Base-by-base conservation (phyloP, 37 sponge, comb jelly and placozoan genomes). In the Crambe crambe region DNA sequence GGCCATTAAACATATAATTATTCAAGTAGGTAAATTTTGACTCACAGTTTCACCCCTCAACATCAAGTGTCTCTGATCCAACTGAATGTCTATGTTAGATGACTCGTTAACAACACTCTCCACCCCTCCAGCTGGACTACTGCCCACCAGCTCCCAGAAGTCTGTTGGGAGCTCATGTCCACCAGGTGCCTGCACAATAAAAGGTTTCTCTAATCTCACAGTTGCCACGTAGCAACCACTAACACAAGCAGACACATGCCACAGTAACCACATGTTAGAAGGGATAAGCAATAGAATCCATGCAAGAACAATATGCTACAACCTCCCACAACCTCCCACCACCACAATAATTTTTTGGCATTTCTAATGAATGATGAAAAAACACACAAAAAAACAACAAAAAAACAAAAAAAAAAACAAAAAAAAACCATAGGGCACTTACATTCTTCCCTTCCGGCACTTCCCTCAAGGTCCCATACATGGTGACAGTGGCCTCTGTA, bases 141-240 rank as follows among this genome's bases (percentile, higher is more conserved):
- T 23, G 6, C 97, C 95, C 4, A 99, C 83, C 73, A 99, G 47
- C 85, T 96, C 95, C 99, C 99, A 99, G 80, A 86, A 99, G 65
- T 99, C 99, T 30, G 86, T 90, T 6, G 77, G 38, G 23, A 99
- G 85, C 78, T 99, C 99, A 42, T 91, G 92, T 21, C 99, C 99
- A 37, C 97, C 97, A 56, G 99, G 99, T 41, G 99, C 99, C 89
- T 91, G 42, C n/a, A 25, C 31, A 18, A 65, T 26, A 58, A n/a
- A n/a, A n/a, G n/a, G n/a, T n/a, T n/a, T n/a, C n/a, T n/a, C n/a
- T n/a, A n/a, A n/a, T n/a, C n/a, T n/a, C n/a, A n/a, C n/a, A n/a
- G n/a, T n/a, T n/a, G n/a, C n/a, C n/a, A n/a, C n/a, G n/a, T n/a
- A n/a, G n/a, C n/a, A n/a, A n/a, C n/a, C n/a, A n/a, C n/a, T n/a